Base-by-base conservation (phyloP, 1,140 invertebrate genomes). In the Goniozus legneri region DNA sequence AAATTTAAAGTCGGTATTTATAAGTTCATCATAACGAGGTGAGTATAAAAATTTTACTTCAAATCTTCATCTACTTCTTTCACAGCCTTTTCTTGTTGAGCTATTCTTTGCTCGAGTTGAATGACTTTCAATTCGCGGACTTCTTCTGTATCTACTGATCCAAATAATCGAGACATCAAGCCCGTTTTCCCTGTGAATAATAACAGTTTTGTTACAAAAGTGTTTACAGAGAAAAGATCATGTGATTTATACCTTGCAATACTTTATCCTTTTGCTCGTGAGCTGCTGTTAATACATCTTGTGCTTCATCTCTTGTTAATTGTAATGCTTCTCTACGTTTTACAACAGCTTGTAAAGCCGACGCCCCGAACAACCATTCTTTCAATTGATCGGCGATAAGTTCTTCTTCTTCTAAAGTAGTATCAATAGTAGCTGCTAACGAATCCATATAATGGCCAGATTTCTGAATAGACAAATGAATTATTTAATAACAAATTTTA, bases 331-430 rank as follows among this genome's bases (percentile, higher is more conserved):
- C 87, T 46, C 88, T 83, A 53, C 87, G 84, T 55, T 78, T 80
- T 54, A 88, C 88, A 18, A 91, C 81, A 54, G 82, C 80, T 71
- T 89, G 85, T 24, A 91, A 64, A 0, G 88, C 82, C 37, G 81
- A 82, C 8, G 85, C 84, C 66, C 84, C 89, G 58, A 87, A 88
- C 42, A 88, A 71, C 71, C 91, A 92, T 71, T 91, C 89, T 69
- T 91, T 91, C 38, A 92, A 72, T 69, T 91, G 89, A 72, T 92
- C 89, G 0, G 86, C 85, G 48, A 89, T 80, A 54, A 89, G 79
- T 62, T 91, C 89, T 69, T 91, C 89, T 58, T 91, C 88, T 66
- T 91, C 89, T 14, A 91, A 71, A 24, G 82, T 79, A 2, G 82
- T 80, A 67, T 91, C 88, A 66, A 90, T 87, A 37, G 82, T 81